Evolutionary conservation across 1,140 invertebrate species (phyloP), one percentile per base, ranked within the genome.

Genomic region (Dinoponera quadriceps): DNA sequence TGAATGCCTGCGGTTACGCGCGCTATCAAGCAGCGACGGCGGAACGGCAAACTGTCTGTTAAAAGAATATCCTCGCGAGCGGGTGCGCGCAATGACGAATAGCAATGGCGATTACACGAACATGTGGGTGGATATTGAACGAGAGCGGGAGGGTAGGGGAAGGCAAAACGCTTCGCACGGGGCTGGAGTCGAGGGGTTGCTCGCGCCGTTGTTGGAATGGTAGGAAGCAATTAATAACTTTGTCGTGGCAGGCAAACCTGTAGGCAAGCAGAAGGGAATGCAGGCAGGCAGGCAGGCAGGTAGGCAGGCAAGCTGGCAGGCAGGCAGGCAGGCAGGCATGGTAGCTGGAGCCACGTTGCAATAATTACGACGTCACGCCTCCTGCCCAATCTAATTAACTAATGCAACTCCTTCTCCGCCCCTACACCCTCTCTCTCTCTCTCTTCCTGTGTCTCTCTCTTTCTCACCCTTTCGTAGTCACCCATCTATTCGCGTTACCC

Each of bases 141-240:
- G 55, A 68, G 18, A 51, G 71, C 38, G 0, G 44, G 22, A 16
- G 20, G 44, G 44, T 14, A 27, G 29, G 55, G 29, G 4, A n/a
- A 20, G 18, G 57, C 25, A 22, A 27, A 80, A 71, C 65, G 75
- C 25, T 44, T n/a, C 25, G 51, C 51, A 22, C 68, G 27, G 75
- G 55, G 68, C 27, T 49, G 63, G 68, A 59, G 38, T 85, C 49
- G 82, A 74, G 82, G 75, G 80, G 88, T 86, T 54, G 77, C 82
- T 66, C 63, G 83, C 77, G 86, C 85, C 57, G 81, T 83, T 71
- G 68, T 81, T 85, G 80, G 88, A 93, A 92, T 92, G 85, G 91
- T 92, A 92, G 92, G 92, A 93, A 93, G 92, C 92, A 93, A 93
- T 93, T 93, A 93, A 93, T 93, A 93, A 93, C 92, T 93, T 93